Evolutionary conservation across 2,797 vertebrate species (phyloP).

Genomic region (Epinephelus awoara): DNA sequence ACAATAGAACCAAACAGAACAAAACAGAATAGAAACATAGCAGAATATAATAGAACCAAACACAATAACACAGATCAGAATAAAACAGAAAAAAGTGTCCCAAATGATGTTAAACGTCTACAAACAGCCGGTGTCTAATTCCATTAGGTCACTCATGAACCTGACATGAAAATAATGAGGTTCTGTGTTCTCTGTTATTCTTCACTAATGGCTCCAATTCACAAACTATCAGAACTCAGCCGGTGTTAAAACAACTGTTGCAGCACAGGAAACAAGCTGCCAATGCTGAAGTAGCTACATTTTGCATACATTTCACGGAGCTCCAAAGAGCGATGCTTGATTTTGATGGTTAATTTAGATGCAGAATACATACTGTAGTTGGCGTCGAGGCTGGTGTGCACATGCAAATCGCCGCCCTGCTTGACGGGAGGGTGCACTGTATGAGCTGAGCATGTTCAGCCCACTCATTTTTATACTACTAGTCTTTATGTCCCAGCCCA

Average conservation of each 20-base stretch:
- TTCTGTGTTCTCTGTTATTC: constrained; percentile 55
- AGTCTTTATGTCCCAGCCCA: constrained; percentile 83
- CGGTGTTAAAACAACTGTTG: constrained; percentile 71
- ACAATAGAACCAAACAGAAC: no score
- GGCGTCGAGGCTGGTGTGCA: constrained; percentile 74
- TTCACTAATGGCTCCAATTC: constrained; percentile 67
- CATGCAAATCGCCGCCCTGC: constrained; percentile 83
- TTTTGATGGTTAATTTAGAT: constrained; percentile 83
- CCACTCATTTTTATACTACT: constrained; percentile 85
- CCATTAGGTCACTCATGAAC: constrained; percentile 23
- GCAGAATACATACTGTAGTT: constrained; percentile 76
- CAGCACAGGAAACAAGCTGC: constrained; percentile 46
- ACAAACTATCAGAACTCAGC: constrained; percentile 56
- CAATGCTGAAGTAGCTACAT: constrained; percentile 79
- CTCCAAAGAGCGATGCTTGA: constrained; percentile 76
- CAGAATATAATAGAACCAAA: background rate
- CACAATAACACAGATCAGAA: background rate
- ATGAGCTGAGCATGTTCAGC: constrained; percentile 79
- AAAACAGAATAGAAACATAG: background rate
- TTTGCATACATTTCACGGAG: constrained; percentile 86
- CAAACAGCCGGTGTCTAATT: constrained; percentile 31
- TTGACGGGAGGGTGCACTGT: constrained; percentile 80
- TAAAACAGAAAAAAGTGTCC: background rate
- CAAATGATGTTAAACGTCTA: constrained; percentile 14
- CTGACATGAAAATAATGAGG: constrained; percentile 45